Evolutionary conservation across 2,888 invertebrate genomes (phyloP).

Genomic region (Xanthia icteritia): DNA sequence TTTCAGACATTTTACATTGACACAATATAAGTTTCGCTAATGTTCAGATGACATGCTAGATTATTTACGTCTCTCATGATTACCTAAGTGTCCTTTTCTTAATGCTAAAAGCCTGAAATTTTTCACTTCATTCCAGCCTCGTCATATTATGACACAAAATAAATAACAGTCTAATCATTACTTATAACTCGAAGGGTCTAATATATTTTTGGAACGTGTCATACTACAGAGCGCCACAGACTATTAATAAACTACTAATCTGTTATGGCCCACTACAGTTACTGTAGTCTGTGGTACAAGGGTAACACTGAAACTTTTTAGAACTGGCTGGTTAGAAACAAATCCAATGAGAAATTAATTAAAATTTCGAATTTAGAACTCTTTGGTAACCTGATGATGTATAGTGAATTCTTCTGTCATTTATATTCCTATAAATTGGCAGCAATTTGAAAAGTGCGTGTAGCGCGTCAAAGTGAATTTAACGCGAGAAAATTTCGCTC

Average conservation of each 20-base stretch:
- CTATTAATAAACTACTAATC: conserved; percentile 39
- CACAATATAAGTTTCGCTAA: neutral
- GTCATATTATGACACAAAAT: neutral
- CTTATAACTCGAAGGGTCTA: conserved; percentile 1
- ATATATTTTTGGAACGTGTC: conserved; percentile 27
- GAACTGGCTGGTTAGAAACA: no score
- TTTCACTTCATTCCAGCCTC: neutral
- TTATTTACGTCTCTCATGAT: conserved; percentile 4
- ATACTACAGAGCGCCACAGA: neutral
- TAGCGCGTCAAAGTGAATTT: no score
- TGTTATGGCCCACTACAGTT: conserved; percentile 9
- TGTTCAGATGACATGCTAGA: neutral
- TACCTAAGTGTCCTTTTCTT: neutral
- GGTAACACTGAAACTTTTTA: no score
- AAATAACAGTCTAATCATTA: neutral
- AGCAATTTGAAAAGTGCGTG: no score
- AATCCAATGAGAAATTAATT: no score
- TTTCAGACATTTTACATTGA: neutral
- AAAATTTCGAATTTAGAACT: no score
- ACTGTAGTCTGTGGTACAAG: neutral
- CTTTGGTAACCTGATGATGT: no score
- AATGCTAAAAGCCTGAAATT: neutral
- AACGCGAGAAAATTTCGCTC: no score
- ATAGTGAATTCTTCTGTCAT: no score
- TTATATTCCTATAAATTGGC: no score